phyloP scores from a whole-genome alignment of 2,888 invertebrate species.

The Uropetala carovei region DNA sequence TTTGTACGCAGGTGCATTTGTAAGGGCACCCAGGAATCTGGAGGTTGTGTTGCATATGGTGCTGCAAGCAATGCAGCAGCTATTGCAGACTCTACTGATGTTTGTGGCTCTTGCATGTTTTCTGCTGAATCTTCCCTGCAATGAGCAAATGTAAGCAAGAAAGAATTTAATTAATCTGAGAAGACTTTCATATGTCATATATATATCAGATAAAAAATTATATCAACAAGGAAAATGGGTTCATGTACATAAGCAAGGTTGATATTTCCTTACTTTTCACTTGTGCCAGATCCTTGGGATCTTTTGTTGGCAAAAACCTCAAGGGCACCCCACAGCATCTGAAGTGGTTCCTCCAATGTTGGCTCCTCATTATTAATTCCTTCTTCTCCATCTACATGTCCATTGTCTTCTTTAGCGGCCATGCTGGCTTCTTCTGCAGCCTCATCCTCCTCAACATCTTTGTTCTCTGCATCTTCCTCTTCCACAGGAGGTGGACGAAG shows the following conservation, averaged over 20 bases:
- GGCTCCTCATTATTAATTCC: not conserved
- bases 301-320: slow-evolving; percentile 15
- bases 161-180: too few species aligned
- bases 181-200: too few species aligned
- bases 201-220: too few species aligned
- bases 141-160: too few species aligned
- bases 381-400: not conserved
- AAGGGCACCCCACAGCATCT: slow-evolving; percentile 34
- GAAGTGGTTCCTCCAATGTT: slow-evolving; percentile 23
- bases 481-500: not conserved
- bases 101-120: not conserved
- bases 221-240: too few species aligned
- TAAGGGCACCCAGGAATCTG: slow-evolving; percentile 34
- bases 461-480: slow-evolving; percentile 4
- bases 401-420: not conserved
- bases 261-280: not conserved
- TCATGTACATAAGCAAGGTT: too few species aligned
- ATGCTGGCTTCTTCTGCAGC: not conserved
- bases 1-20: not conserved
- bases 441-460: not conserved
- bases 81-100: slow-evolving; percentile 1
- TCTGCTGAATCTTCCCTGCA: not conserved
- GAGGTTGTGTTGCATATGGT: slow-evolving; percentile 1
- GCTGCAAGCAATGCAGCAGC: slow-evolving; percentile 21
- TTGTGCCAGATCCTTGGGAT: not conserved